Evolutionary conservation across 2,113 vertebrate genomes (phyloP).

Genomic region (Coturnix japonica): DNA sequence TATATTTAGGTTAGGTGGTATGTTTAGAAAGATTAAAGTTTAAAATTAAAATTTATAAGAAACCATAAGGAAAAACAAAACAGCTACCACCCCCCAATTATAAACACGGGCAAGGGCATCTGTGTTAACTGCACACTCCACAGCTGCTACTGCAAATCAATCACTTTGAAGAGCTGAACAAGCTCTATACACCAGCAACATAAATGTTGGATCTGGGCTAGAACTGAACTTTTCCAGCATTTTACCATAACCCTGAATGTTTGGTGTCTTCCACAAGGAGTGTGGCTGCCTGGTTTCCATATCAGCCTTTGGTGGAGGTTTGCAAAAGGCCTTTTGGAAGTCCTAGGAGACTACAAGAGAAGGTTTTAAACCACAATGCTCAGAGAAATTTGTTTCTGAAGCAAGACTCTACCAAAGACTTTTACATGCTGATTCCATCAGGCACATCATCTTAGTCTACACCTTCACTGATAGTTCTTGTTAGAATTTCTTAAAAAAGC

Average conservation of each 20-base stretch:
- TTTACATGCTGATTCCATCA: background rate
- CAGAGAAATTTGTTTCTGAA: background rate
- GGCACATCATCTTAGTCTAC: background rate
- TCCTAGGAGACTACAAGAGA: background rate
- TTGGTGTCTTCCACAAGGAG: background rate
- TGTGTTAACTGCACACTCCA: background rate
- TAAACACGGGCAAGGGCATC: background rate
- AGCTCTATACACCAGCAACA: background rate
- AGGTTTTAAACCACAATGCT: background rate
- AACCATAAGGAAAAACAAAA: background rate
- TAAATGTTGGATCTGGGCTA: background rate
- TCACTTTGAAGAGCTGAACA: background rate
- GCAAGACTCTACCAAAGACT: background rate
- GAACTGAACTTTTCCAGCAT: background rate
- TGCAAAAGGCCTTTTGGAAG: background rate
- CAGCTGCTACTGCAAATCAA: background rate
- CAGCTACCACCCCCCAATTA: background rate
- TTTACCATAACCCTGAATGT: background rate
- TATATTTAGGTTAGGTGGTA: too few species aligned
- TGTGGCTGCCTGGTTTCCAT: background rate
- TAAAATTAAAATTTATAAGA: too few species aligned
- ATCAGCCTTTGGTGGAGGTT: background rate
- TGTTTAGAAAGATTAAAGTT: background rate
- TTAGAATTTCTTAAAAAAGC: background rate
- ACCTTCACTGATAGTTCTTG: background rate